A percentile compares a stretch with the other conserved stretches of the same genome.
Conservation (phyloP, 1,140 invertebrate genomes). For the Periplaneta americana region DNA sequence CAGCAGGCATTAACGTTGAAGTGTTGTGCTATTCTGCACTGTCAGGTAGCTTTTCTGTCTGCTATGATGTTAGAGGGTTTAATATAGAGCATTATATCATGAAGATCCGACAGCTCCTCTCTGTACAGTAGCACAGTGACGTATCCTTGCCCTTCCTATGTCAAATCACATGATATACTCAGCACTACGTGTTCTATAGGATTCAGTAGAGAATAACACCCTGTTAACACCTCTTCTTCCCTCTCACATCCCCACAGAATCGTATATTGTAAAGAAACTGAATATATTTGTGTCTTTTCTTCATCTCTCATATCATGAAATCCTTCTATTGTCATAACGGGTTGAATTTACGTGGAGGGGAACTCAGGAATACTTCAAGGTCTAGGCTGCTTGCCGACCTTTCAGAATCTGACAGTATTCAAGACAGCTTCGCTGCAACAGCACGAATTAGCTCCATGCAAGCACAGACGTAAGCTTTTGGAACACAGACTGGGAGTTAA, state of each 20-base stretch:
- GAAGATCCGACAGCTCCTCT: background rate
- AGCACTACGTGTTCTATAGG: background rate
- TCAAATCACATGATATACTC: background rate
- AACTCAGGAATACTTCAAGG: background rate
- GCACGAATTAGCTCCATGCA: no score
- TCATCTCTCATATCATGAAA: background rate
- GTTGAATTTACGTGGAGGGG: no score
- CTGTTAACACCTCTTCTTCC: background rate
- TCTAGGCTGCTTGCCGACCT: background rate
- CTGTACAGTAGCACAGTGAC: background rate
- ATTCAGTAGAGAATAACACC: no score
- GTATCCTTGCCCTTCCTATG: background rate
- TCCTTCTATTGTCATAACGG: background rate
- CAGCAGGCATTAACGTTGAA: no score
- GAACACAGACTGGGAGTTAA: no score
- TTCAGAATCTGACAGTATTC: no score
- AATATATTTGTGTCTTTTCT: background rate
- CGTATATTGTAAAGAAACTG: no score
- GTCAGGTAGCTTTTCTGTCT: background rate
- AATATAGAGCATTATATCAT: background rate
- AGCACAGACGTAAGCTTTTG: no score
- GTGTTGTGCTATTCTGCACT: background rate
- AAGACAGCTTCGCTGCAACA: no score
- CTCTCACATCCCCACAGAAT: no score
- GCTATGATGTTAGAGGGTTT: background rate